Conservation (phyloP, 1,140 invertebrate species). For the Eueides isabella region DNA sequence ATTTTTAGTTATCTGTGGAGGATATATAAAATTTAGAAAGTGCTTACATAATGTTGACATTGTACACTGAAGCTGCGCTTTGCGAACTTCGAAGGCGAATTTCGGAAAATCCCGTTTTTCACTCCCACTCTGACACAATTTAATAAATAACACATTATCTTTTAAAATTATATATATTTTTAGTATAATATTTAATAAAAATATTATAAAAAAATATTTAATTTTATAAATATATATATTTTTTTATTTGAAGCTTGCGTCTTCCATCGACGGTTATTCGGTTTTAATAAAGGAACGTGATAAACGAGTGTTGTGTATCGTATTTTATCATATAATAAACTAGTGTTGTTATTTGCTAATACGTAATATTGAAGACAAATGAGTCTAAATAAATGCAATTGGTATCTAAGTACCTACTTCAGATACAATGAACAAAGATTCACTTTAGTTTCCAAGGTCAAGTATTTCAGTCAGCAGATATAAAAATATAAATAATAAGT, state of each 20-base stretch:
- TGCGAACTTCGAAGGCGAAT: neutral
- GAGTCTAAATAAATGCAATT: constrained; percentile 11
- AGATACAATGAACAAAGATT: constrained; percentile 2
- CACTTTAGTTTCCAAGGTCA: neutral
- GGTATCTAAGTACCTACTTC: neutral
- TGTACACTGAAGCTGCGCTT: constrained; percentile 31
- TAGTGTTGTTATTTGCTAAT: constrained; percentile 31
- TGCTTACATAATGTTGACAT: constrained; percentile 35
- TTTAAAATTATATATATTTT: neutral
- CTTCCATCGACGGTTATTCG: constrained; percentile 31
- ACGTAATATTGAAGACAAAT: constrained; percentile 17
- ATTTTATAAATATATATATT: constrained; percentile 1
- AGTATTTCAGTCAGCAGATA: neutral
- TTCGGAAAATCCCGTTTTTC: constrained; percentile 28
- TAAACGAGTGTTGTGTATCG: constrained; percentile 35
- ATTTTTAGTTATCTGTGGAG: neutral
- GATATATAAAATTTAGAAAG: neutral
- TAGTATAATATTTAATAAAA: neutral
- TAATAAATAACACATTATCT: constrained; percentile 36
- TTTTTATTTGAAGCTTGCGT: constrained; percentile 17
- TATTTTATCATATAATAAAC: constrained; percentile 39
- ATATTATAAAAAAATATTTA: constrained; percentile 2
- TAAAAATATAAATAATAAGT: neutral
- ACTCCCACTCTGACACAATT: constrained; percentile 29
- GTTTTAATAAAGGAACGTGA: constrained; percentile 34